These are phyloP conservation scores for Mirza zaza DNA, from an alignment of 2,113 vertebrate genomes.

Conservation along the genomic window DNA sequence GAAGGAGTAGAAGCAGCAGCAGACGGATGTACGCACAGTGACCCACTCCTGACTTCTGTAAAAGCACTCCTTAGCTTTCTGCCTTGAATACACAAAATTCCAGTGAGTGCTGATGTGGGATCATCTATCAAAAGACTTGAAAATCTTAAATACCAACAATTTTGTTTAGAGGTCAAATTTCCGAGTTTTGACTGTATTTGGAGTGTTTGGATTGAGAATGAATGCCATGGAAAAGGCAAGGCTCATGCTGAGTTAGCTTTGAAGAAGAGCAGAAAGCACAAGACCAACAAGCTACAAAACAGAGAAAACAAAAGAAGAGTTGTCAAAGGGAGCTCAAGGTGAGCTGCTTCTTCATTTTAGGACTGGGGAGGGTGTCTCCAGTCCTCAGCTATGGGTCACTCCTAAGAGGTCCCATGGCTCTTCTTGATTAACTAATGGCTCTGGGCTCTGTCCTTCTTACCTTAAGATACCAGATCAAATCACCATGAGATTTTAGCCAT, in stretches of 20 bases:
- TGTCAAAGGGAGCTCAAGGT: background rate
- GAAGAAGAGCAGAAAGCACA: background rate
- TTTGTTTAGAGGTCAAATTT: slow-evolving; percentile 52
- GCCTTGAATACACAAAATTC: slow-evolving; percentile 20
- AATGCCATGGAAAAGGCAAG: background rate
- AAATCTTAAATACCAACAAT: slow-evolving; percentile 50
- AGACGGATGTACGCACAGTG: background rate
- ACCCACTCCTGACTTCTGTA: slow-evolving; percentile 55
- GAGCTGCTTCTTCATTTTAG: background rate
- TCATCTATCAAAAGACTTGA: slow-evolving; percentile 59
- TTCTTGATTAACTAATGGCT: background rate
- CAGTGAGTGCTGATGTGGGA: slow-evolving; percentile 19
- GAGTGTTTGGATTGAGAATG: background rate
- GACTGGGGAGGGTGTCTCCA: background rate
- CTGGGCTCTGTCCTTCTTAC: background rate
- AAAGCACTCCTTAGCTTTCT: slow-evolving; percentile 5
- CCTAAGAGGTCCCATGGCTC: background rate
- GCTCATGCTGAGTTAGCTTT: background rate
- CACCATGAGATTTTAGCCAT: background rate
- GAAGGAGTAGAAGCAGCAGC: slow-evolving; percentile 7
- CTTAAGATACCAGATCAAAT: background rate
- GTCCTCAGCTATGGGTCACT: background rate
- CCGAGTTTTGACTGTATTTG: slow-evolving; percentile 62
- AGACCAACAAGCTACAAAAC: background rate
- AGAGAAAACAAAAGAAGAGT: background rate